Base-by-base conservation (phyloP, 2,113 vertebrate species). In the Nycticorax nycticorax region DNA sequence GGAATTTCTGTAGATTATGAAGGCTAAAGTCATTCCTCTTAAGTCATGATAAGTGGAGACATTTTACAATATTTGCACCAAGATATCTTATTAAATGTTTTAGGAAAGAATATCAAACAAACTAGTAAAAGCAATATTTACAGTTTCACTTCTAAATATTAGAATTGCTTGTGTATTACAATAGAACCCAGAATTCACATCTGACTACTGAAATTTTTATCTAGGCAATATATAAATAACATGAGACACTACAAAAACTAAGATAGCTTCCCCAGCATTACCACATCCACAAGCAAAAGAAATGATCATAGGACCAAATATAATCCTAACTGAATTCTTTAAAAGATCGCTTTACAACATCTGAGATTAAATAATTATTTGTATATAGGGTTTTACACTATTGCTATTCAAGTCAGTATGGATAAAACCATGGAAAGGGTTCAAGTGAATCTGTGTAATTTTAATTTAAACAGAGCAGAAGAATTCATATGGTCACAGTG, bases 391-490 rank as follows among this genome's bases (percentile, higher is more conserved):
- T 87, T 69, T 57, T 48, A 64, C 8, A 16, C 20, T 41, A 26
- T 16, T 41, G 18, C 4, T 48, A 9, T 24, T 9, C 2, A 69
- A 91, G 66, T 55, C n/a, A 37, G 19, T 47, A 41, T 0, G 8
- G 26, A 32, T 50, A 63, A 79, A 92, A 59, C 0, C 1, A 17
- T 26, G 3, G 27, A 68, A 82, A 62, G 2, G 0, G 1, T 45
- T 78, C 43, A 52, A 63, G 14, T 26, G 30, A 83, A 63, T 68
- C 6, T 35, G 5, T 72, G 10, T 55, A 1, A 48, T 39, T 91
- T 73, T 52, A 62, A 35, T 57, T 57, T 41, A 57, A 77, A 62
- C 18, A 66, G 14, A 78, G 47, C 4, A 72, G 9, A 84, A 69
- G 1, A 57, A 21, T 35, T 79, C 5, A 1, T 63, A 32, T 19